phyloP scores from a whole-genome alignment of 2,888 invertebrate species.

The Drosophila meridiana region DNA sequence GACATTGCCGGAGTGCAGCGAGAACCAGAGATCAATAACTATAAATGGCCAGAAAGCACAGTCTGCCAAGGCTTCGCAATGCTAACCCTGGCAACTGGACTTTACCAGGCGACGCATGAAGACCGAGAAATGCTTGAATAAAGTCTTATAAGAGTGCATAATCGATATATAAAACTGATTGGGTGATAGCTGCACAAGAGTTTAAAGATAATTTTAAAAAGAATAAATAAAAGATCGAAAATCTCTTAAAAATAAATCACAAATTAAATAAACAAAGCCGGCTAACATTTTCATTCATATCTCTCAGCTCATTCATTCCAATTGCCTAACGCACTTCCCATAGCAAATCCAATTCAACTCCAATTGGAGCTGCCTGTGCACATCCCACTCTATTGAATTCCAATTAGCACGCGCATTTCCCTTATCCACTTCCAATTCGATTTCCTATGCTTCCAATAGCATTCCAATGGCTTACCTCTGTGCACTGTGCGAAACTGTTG shows the following conservation, averaged over 20 bases:
- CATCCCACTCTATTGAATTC: not conserved
- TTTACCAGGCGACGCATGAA: too few species aligned
- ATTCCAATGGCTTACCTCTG: constrained; percentile 19
- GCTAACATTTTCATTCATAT: not conserved
- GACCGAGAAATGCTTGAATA: not conserved
- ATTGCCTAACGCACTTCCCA: not conserved
- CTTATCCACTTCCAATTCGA: not conserved
- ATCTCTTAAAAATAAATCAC: not conserved
- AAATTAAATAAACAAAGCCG: not conserved
- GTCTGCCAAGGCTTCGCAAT: not conserved
- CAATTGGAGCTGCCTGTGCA: not conserved
- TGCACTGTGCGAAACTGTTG: constrained; percentile 4
- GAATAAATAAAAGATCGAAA: too few species aligned
- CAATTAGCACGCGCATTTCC: not conserved
- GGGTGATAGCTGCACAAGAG: not conserved
- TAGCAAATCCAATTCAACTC: not conserved
- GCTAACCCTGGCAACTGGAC: not conserved
- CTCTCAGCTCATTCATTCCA: not conserved
- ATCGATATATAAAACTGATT: not conserved
- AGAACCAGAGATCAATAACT: constrained; percentile 20
- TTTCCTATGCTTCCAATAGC: not conserved
- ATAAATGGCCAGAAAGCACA: constrained; percentile 31
- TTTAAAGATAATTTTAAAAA: not conserved
- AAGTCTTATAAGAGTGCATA: not conserved
- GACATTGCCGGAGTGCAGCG: constrained; percentile 9